Conservation (phyloP, 1,140 invertebrate species). For the Apis florea region DNA sequence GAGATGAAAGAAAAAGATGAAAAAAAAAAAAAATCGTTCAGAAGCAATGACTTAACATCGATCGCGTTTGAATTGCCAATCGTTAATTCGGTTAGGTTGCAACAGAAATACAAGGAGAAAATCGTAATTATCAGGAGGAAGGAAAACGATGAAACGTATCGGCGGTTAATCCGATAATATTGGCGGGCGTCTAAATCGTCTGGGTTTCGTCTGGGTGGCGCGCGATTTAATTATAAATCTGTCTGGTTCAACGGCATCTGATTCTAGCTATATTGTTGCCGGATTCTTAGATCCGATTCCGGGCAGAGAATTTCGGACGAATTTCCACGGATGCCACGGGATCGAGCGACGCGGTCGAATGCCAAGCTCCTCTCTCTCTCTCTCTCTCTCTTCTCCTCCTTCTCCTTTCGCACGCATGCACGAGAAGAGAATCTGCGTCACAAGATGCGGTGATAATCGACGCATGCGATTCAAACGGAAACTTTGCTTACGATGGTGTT, state of each 20-base stretch:
- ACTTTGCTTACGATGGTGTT: slow-evolving; percentile 81
- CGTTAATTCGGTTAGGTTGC: too few species aligned
- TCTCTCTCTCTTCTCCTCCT: too few species aligned
- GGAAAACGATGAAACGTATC: neutral
- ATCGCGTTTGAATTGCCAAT: too few species aligned
- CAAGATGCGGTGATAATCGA: neutral
- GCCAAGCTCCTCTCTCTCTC: too few species aligned
- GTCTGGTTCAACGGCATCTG: slow-evolving; percentile 69
- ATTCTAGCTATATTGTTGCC: neutral
- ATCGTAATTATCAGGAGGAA: too few species aligned
- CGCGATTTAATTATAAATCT: slow-evolving; percentile 68
- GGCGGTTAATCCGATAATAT: slow-evolving; percentile 1
- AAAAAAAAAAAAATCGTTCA: slow-evolving; percentile 14
- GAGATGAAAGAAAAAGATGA: too few species aligned
- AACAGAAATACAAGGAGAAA: too few species aligned
- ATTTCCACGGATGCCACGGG: too few species aligned
- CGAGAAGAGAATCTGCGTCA: neutral
- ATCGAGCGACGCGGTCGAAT: too few species aligned
- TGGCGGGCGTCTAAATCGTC: slow-evolving; percentile 64
- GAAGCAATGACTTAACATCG: too few species aligned
- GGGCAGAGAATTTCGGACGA: neutral
- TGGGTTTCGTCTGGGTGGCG: slow-evolving; percentile 66
- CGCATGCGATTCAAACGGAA: neutral
- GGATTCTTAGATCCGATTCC: neutral
- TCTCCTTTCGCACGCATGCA: neutral